Percentiles rank a stretch among this genome's conserved stretches.
Conservation (phyloP, 2,797 vertebrate genomes). For the Sternotherus odoratus region DNA sequence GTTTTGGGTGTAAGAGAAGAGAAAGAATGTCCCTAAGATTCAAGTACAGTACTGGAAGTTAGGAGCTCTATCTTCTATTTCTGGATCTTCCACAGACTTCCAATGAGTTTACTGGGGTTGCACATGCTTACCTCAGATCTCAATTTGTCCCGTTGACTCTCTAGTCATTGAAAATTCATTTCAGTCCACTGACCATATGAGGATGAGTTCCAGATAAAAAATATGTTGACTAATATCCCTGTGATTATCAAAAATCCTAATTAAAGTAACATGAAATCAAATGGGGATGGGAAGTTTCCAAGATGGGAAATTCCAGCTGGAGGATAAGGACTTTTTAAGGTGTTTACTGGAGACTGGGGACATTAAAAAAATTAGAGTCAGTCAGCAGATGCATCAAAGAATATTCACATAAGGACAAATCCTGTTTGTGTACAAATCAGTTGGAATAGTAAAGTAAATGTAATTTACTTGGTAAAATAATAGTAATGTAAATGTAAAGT, state of each 20-base stretch:
- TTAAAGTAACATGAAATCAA: conserved; percentile 39
- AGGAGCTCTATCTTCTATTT: not conserved
- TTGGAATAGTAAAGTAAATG: conserved; percentile 1
- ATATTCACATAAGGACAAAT: conserved; percentile 8
- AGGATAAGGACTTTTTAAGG: conserved; percentile 24
- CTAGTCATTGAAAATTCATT: conserved; percentile 3
- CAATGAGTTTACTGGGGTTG: conserved; percentile 9
- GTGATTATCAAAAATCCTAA: conserved; percentile 18
- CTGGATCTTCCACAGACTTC: conserved; percentile 6
- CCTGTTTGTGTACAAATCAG: conserved; percentile 38
- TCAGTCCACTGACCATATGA: conserved; percentile 18
- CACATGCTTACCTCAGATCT: not conserved
- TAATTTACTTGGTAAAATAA: conserved; percentile 9
- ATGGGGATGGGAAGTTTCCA: not conserved
- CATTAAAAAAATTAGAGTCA: conserved; percentile 1
- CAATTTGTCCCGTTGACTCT: conserved; percentile 17
- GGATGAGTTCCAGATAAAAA: conserved; percentile 49
- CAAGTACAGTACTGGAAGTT: not conserved
- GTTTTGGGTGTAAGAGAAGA: not conserved
- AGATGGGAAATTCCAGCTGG: conserved; percentile 41
- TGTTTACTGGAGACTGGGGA: conserved; percentile 27
- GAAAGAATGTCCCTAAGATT: not conserved
- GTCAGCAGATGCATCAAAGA: not conserved
- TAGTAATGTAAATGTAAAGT: not conserved
- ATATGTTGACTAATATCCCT: conserved; percentile 19